A percentile compares a stretch with the other conserved stretches of the same genome.
Conservation (phyloP, 2,113 vertebrate genomes). For the Gopherus flavomarginatus region DNA sequence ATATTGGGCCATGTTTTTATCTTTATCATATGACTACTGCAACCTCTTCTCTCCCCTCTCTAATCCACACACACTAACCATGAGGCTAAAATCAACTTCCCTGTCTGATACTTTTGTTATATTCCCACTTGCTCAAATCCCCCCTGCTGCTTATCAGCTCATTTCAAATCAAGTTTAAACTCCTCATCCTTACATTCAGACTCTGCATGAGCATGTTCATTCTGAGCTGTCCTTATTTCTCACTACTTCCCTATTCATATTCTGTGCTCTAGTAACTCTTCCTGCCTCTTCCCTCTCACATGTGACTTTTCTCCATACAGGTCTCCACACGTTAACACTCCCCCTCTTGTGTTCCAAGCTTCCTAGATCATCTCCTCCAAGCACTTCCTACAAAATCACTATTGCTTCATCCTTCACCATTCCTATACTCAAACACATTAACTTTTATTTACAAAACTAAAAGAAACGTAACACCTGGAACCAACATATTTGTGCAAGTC, state of each 20-base stretch:
- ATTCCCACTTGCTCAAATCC: neutral
- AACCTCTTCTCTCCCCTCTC: neutral
- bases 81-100: neutral
- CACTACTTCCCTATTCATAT: neutral
- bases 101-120: neutral
- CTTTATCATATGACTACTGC: neutral
- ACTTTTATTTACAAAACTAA: neutral
- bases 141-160: neutral
- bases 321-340: neutral
- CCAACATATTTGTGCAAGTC: neutral
- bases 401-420: neutral
- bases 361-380: neutral
- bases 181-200: neutral
- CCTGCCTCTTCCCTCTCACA: neutral
- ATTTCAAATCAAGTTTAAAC: neutral
- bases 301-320: neutral
- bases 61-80: neutral
- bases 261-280: neutral
- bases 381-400: neutral
- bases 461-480: neutral
- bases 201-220: neutral
- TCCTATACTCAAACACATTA: neutral
- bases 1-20: neutral
- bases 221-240: neutral
- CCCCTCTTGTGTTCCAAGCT: neutral